Conservation (phyloP, 2,113 vertebrate genomes). For the Serilophus lunatus region DNA sequence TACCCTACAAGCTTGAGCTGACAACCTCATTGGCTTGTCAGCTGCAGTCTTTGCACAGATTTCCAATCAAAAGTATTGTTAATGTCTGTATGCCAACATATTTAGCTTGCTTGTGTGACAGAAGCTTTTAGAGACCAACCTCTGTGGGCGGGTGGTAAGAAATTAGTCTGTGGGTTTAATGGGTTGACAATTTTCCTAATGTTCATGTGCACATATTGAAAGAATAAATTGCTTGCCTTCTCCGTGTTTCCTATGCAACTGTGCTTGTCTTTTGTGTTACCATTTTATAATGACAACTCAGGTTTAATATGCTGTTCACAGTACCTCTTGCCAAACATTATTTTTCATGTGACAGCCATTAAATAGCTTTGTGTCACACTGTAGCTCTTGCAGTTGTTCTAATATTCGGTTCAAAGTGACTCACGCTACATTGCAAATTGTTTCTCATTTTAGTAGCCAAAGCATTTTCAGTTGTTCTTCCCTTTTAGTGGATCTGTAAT, state of each 20-base stretch:
- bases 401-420: not conserved
- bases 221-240: not conserved
- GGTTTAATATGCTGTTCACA: not conserved
- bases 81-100: not conserved
- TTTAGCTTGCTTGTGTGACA: not conserved
- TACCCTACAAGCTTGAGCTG: not conserved
- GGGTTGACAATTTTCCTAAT: not conserved
- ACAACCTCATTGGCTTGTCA: not conserved
- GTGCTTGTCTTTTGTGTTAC: not conserved
- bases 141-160: not conserved
- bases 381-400: not conserved
- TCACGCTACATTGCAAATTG: not conserved
- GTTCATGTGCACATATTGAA: not conserved
- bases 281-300: not conserved
- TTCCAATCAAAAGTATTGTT: not conserved
- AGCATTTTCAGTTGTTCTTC: not conserved
- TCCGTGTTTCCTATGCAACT: not conserved
- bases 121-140: not conserved
- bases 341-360: conserved; percentile 24
- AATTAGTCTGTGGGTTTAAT: not conserved
- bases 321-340: not conserved
- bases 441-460: not conserved
- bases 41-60: not conserved
- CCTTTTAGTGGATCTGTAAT: not conserved
- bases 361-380: not conserved